Evolutionary conservation across 2,797 vertebrate genomes (phyloP).

Genomic region (Caiman crocodilus): DNA sequence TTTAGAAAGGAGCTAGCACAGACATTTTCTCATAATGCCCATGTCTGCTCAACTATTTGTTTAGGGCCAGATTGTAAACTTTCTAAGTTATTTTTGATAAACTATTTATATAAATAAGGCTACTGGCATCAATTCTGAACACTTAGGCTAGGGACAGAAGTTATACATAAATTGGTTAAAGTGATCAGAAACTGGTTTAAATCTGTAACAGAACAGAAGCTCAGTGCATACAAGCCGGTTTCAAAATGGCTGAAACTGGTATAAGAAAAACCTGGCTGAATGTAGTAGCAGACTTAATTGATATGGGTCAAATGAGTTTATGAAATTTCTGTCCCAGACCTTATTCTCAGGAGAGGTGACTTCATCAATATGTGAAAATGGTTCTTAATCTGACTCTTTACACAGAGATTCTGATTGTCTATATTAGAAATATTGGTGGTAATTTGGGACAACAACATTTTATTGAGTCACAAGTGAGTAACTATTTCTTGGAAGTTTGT

Average conservation of each 20-base stretch:
- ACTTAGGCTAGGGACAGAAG: neutral
- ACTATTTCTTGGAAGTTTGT: neutral
- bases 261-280: no score
- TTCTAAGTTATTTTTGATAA: neutral
- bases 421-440: neutral
- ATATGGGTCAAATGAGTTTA: no score
- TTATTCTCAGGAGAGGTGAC: neutral
- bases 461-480: neutral
- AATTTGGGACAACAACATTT: neutral
- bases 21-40: neutral
- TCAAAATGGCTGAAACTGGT: no score
- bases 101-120: neutral
- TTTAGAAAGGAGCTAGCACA: neutral
- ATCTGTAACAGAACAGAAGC: no score
- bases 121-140: neutral
- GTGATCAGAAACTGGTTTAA: no score
- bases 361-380: neutral
- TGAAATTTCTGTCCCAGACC: no score
- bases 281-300: no score
- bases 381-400: conserved; percentile 18
- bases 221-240: no score
- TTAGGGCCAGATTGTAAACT: neutral
- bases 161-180: no score
- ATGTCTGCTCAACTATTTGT: neutral
- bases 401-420: neutral